Conservation (phyloP, 2,888 invertebrate species). For the Ichneumon xanthorius region DNA sequence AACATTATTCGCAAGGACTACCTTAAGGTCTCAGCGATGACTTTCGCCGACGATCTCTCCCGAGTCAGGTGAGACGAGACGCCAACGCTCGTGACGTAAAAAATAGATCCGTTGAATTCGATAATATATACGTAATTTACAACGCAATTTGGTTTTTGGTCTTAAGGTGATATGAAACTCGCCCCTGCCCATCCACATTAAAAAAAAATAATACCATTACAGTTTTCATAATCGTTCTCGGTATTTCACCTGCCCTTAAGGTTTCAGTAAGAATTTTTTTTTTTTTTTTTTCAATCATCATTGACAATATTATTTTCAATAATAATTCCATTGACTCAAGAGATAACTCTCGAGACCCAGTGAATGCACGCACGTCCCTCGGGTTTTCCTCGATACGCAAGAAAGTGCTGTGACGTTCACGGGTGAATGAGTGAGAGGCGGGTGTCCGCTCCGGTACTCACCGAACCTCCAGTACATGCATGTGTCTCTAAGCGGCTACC, state of each 20-base stretch:
- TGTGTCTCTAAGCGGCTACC: slow-evolving; percentile 45
- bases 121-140: no score
- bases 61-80: slow-evolving; percentile 49
- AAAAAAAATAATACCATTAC: no score
- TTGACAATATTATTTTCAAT: slow-evolving; percentile 4
- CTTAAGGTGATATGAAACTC: no score
- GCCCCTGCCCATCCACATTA: no score
- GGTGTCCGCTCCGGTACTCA: slow-evolving; percentile 25
- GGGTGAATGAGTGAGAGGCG: slow-evolving; percentile 66
- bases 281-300: no score
- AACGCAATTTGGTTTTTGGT: no score
- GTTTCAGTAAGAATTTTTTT: no score
- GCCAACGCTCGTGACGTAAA: neutral
- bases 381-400: slow-evolving; percentile 52
- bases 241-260: no score
- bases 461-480: slow-evolving; percentile 21
- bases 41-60: slow-evolving; percentile 70
- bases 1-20: no score
- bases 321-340: slow-evolving; percentile 9
- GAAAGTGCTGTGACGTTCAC: slow-evolving; percentile 64
- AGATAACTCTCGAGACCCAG: slow-evolving; percentile 40
- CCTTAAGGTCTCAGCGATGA: slow-evolving; percentile 10
- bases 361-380: slow-evolving; percentile 37
- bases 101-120: no score
- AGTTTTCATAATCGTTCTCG: no score